Evolutionary conservation across 2,888 invertebrate species (phyloP), one percentile per base, ranked within the genome.

Genomic region (Euclidia mi): DNA sequence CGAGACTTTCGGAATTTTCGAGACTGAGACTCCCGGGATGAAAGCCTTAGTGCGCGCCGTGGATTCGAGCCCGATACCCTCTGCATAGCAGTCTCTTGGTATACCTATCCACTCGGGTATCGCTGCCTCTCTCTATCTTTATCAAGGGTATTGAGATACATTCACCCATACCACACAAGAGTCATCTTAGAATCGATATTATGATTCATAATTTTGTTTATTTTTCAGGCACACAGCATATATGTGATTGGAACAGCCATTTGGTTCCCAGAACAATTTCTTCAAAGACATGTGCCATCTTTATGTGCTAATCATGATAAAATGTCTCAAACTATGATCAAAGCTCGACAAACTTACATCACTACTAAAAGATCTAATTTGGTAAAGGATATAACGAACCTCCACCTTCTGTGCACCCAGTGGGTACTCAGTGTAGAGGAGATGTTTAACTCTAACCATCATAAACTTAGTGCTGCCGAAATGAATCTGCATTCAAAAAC

Each of bases 211-310:
- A 0, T 12, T 9, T 42, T 7, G 20, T 14, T 52, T 7, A 20
- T n/a, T 55, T 48, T 44, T 20, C 56, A 97, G 96, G 95, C 97
- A 38, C 97, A 97, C 66, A 97, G 97, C 28, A 96, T 98, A 55
- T 96, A 97, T 40, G 89, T 99, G 28, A 95, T 96, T 55, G 98
- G 98, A 0, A 97, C 97, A 80, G 95, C 97, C 11, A 87, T 98
- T 48, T 99, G 98, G 98, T 96, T 97, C 78, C 98, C 99, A 0
- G 97, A 97, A 82, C 95, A 96, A 71, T 99, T 99, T 89, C 94
- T 99, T 2, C 89, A 95, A 40, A 95, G 95, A 70, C 95, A 96
- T 85, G 91, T 96, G 62, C 93, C 96, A 71, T 88, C 96, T 72
- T 82, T 95, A 88, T 84, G 95, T 89, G 87, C 95, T 87, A 86